These are phyloP conservation scores for Sminthurinus signatus DNA, from an alignment of 1,140 invertebrate genomes.

Conservation along the genomic window DNA sequence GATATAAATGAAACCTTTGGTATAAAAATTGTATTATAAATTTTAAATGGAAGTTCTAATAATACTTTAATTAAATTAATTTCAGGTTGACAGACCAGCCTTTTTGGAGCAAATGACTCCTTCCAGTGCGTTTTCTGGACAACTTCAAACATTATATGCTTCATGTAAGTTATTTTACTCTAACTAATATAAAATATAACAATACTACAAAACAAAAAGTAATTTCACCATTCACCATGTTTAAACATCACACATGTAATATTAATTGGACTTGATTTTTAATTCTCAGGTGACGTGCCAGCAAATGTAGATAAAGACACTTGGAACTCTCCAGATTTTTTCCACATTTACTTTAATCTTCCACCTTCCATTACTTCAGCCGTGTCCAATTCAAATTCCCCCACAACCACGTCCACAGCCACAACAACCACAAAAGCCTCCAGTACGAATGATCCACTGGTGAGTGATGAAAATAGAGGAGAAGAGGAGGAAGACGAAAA, in stretches of 20 bases:
- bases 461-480: no score
- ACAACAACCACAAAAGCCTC: no score
- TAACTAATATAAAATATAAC: background rate
- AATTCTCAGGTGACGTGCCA: constrained; percentile 23
- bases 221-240: background rate
- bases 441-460: no score
- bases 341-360: constrained; percentile 33
- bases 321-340: constrained; percentile 27
- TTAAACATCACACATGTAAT: background rate
- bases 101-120: background rate
- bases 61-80: background rate
- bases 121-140: constrained; percentile 20
- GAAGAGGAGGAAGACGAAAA: background rate
- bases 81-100: background rate
- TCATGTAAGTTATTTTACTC: constrained; percentile 20
- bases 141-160: constrained; percentile 21
- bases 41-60: background rate
- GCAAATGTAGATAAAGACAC: constrained; percentile 17
- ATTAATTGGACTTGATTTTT: background rate
- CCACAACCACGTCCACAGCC: background rate
- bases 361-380: background rate
- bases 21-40: background rate
- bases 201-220: background rate
- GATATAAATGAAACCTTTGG: background rate
- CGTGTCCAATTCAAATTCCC: background rate